Conservation (phyloP, 2,888 invertebrate species). For the Trilocha varians region DNA sequence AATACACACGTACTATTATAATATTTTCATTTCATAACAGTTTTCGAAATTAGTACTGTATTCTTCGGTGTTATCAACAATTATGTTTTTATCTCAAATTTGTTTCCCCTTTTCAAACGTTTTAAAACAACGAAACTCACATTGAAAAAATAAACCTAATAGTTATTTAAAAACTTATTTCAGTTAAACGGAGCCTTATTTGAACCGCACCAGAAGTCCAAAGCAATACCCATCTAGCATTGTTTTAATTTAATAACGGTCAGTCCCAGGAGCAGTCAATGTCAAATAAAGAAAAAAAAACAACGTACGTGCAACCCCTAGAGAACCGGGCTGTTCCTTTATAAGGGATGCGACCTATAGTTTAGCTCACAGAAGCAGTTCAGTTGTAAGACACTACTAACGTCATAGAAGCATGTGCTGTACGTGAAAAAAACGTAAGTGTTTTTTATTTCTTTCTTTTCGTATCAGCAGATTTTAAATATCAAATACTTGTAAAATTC, state of each 20-base stretch:
- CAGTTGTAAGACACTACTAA: background rate
- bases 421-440: too few species aligned
- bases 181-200: conserved; percentile 34
- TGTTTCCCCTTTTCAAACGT: too few species aligned
- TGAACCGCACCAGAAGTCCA: conserved; percentile 33
- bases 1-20: too few species aligned
- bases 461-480: too few species aligned
- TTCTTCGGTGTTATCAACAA: too few species aligned
- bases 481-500: too few species aligned
- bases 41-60: too few species aligned
- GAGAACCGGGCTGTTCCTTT: conserved; percentile 34
- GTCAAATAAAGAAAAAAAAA: conserved; percentile 38
- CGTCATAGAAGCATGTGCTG: background rate
- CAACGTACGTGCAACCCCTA: conserved; percentile 48
- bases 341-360: conserved; percentile 37
- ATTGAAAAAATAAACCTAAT: background rate
- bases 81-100: too few species aligned
- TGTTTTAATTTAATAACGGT: conserved; percentile 70
- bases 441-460: too few species aligned
- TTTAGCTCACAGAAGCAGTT: conserved; percentile 24
- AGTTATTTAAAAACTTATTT: conserved; percentile 14
- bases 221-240: conserved; percentile 46
- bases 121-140: too few species aligned
- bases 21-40: too few species aligned
- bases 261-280: conserved; percentile 29